Conservation (phyloP, 1,140 invertebrate species). For the Drosophila watanabei region DNA sequence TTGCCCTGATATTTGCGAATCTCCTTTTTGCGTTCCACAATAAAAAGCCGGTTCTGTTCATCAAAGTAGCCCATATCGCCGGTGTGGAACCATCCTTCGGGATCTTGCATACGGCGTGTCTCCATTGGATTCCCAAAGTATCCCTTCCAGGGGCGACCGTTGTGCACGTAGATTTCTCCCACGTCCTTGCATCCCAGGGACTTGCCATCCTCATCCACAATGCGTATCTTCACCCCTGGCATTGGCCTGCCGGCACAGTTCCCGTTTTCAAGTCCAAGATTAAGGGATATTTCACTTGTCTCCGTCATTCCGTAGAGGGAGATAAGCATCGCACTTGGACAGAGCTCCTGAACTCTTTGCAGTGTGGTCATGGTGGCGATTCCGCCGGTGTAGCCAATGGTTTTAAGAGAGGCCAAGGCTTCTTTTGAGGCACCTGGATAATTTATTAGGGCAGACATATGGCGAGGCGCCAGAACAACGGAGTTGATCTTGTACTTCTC, state of each 20-base stretch:
- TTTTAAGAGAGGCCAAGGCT: not conserved
- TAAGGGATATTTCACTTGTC: not conserved
- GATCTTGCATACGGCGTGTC: not conserved
- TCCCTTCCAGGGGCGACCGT: not conserved
- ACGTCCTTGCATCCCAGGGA: constrained; percentile 3
- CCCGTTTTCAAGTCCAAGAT: not conserved
- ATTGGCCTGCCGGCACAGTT: not conserved
- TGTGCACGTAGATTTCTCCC: not conserved
- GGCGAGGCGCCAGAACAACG: not conserved
- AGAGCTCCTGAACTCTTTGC: not conserved
- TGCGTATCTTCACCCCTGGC: not conserved
- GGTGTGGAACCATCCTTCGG: not conserved
- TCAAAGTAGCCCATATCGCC: not conserved
- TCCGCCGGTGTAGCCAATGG: not conserved
- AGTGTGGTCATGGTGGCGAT: not conserved
- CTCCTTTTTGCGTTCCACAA: constrained; percentile 1
- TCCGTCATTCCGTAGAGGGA: not conserved
- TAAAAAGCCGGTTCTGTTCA: not conserved
- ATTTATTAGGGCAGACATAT: not conserved
- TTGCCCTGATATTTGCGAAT: not conserved
- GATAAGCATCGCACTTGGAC: not conserved
- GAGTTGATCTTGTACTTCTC: not conserved
- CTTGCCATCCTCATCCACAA: constrained; percentile 1
- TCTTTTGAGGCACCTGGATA: not conserved
- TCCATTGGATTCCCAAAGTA: not conserved